Conservation (phyloP, 2,797 vertebrate species). For the Periophthalmus magnuspinnatus region DNA sequence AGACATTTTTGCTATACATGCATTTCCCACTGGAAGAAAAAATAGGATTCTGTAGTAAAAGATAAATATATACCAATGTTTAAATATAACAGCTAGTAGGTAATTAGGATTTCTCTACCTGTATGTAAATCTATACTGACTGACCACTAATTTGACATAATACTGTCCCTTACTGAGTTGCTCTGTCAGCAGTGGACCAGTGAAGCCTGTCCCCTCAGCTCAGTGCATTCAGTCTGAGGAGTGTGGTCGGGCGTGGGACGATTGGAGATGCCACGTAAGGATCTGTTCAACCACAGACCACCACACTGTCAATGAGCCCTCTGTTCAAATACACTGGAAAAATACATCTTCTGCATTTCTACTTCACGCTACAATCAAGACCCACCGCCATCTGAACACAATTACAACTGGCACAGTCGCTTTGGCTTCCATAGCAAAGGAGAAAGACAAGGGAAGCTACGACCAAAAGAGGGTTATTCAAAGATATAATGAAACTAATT, state of each 20-base stretch:
- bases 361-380: conserved; percentile 30
- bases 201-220: conserved; percentile 13
- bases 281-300: conserved; percentile 11
- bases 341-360: conserved; percentile 17
- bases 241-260: conserved; percentile 15
- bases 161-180: neutral
- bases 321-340: conserved; percentile 37
- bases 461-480: conserved; percentile 25
- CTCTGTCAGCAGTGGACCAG: conserved; percentile 3
- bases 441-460: conserved; percentile 16
- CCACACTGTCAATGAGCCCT: conserved; percentile 34
- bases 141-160: neutral
- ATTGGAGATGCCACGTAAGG: conserved; percentile 19
- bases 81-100: too few relatives aligned
- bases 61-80: too few relatives aligned
- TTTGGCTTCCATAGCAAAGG: conserved; percentile 21
- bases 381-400: conserved; percentile 36
- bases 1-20: too few relatives aligned
- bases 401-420: conserved; percentile 22
- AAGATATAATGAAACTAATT: conserved; percentile 28
- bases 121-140: too few relatives aligned
- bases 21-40: too few relatives aligned
- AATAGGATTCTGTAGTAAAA: too few relatives aligned
- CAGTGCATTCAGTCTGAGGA: conserved; percentile 4
- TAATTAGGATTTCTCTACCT: too few relatives aligned